phyloP scores from a whole-genome alignment of 2,797 vertebrate species.

The Monodelphis domestica region DNA sequence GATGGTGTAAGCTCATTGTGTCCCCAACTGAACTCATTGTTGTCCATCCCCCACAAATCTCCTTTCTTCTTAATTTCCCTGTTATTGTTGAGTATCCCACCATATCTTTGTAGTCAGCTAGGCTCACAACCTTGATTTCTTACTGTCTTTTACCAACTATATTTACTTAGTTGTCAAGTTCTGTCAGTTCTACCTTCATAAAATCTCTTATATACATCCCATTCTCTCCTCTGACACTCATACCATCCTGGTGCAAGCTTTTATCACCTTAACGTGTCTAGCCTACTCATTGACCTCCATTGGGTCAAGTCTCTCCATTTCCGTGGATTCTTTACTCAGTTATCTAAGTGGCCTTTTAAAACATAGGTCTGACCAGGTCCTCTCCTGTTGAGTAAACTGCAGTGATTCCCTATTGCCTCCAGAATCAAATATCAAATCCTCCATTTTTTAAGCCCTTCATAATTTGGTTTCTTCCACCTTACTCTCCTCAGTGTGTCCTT shows the following conservation, averaged over 20 bases:
- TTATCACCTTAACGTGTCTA: background rate
- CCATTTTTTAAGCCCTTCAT: background rate
- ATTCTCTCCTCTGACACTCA: background rate
- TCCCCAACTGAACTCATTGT: background rate
- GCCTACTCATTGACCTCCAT: background rate
- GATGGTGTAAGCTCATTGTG: background rate
- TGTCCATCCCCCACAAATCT: background rate
- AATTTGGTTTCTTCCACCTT: background rate
- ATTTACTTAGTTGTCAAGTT: background rate
- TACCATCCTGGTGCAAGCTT: background rate
- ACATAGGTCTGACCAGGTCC: background rate
- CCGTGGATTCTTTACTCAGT: background rate
- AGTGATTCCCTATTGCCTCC: no score
- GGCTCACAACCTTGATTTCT: background rate
- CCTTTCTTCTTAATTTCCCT: background rate
- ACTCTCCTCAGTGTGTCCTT: background rate
- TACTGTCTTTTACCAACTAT: background rate
- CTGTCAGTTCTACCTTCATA: background rate
- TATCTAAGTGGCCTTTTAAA: background rate
- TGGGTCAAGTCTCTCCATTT: background rate
- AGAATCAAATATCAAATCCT: background rate
- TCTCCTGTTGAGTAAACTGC: background rate
- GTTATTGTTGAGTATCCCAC: background rate
- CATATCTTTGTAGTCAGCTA: background rate
- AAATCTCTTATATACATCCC: background rate